phyloP scores from a whole-genome alignment of 2,113 vertebrate species.

The Dasyornis broadbenti region DNA sequence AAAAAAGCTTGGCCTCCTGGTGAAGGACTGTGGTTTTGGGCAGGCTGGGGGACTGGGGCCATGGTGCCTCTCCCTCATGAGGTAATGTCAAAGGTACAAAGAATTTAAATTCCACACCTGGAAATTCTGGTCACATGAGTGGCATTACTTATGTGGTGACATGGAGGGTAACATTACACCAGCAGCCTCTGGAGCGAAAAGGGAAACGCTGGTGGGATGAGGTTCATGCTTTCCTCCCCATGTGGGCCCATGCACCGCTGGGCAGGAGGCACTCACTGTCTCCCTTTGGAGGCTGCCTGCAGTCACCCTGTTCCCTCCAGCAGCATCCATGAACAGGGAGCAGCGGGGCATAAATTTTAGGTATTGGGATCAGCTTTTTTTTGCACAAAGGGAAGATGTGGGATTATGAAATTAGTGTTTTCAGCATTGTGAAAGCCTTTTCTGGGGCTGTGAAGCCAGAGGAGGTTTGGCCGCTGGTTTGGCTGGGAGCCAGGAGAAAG shows the following conservation, averaged over 20 bases:
- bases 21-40: neutral
- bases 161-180: neutral
- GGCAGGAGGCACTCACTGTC: rapidly evolving
- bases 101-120: neutral
- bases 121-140: neutral
- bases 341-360: neutral
- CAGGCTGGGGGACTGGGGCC: neutral
- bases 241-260: rapidly evolving
- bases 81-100: neutral
- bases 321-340: neutral
- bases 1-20: neutral
- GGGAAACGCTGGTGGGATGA: neutral
- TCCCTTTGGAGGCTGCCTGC: neutral
- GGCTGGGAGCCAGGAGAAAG: neutral
- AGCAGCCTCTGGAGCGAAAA: neutral
- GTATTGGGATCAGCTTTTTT: neutral
- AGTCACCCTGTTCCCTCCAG: neutral
- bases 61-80: neutral
- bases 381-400: neutral
- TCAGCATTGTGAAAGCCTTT: neutral
- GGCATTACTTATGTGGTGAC: neutral
- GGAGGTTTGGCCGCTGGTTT: neutral
- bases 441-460: neutral
- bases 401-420: neutral
- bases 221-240: neutral